Evolutionary conservation across 2,888 invertebrate genomes (phyloP).

Genomic region (Hyposoter didymator): DNA sequence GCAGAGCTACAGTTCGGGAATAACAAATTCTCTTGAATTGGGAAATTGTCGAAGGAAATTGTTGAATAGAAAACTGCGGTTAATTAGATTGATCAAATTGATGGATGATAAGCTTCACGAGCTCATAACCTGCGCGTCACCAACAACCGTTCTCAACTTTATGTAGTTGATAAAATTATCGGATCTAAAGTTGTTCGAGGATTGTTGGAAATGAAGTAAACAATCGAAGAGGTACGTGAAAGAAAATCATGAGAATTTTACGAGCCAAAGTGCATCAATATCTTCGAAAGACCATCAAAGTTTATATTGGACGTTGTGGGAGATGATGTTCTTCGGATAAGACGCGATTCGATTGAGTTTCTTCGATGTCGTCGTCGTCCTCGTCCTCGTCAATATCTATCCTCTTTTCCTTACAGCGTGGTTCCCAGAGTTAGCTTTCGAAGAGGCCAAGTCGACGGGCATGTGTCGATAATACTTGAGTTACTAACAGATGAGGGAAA

Average conservation of each 20-base stretch:
- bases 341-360: conserved; percentile 53
- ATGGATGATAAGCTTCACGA: neutral
- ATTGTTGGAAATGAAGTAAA: neutral
- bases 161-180: neutral
- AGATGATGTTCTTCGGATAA: conserved; percentile 54
- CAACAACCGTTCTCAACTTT: neutral
- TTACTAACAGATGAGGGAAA: conserved; percentile 43
- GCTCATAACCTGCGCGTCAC: neutral
- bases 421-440: conserved; percentile 46
- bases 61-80: neutral
- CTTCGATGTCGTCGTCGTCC: conserved; percentile 34
- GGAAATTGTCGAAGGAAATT: neutral
- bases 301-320: conserved; percentile 29
- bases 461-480: conserved; percentile 67
- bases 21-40: conserved; percentile 1
- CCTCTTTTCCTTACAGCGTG: conserved; percentile 51
- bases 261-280: conserved; percentile 36
- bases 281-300: conserved; percentile 20
- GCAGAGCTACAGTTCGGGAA: neutral
- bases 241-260: conserved; percentile 4
- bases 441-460: conserved; percentile 57
- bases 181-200: neutral
- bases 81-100: neutral
- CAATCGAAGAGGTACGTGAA: neutral
- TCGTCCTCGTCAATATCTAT: conserved; percentile 57